phyloP scores from a whole-genome alignment of 2,797 vertebrate species.

The Squalus acanthias region DNA sequence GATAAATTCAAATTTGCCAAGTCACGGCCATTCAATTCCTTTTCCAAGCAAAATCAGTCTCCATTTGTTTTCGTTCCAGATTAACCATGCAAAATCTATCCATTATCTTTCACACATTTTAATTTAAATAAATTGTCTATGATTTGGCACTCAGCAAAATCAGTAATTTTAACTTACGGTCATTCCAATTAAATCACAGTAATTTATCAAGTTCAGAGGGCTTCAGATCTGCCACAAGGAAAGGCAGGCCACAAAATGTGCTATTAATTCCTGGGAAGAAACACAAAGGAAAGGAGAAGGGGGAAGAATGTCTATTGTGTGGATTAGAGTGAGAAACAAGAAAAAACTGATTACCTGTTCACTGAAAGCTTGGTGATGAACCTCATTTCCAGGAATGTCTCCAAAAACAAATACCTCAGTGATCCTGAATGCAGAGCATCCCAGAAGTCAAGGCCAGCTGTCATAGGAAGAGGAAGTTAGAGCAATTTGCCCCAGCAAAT shows the following conservation, averaged over 20 bases:
- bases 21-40: background rate
- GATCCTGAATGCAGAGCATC: background rate
- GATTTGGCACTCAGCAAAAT: background rate
- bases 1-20: slow-evolving; percentile 16
- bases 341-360: background rate
- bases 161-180: background rate
- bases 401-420: slow-evolving; percentile 3
- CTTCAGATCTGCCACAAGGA: background rate
- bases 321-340: background rate
- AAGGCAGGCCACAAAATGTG: background rate
- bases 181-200: background rate
- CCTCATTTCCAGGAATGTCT: background rate
- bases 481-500: background rate
- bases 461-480: slow-evolving; percentile 33
- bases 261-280: background rate
- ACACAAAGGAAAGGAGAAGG: background rate
- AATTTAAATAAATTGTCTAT: background rate
- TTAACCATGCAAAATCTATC: background rate
- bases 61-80: background rate
- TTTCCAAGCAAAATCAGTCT: background rate
- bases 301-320: background rate
- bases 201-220: slow-evolving; percentile 4
- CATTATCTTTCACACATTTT: background rate
- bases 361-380: background rate
- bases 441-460: slow-evolving; percentile 29